Percentiles rank a stretch among this genome's conserved stretches.
phyloP scores from a whole-genome alignment of 2,113 vertebrate species.

The Ivindomyrus marchei region DNA sequence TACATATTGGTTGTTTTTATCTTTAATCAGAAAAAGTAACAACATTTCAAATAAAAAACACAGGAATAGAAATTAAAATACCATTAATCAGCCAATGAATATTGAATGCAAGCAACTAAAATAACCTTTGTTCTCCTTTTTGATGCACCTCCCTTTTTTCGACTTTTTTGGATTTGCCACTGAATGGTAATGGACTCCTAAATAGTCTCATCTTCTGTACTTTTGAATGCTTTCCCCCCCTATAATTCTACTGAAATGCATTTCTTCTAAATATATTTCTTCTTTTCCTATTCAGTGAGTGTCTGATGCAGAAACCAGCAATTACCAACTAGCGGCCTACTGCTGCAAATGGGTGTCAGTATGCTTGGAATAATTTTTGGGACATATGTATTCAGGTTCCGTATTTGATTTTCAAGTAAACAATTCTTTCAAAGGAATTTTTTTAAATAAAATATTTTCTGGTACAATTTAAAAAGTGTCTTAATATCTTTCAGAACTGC shows the following conservation, averaged over 20 bases:
- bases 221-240: background rate
- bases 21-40: background rate
- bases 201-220: background rate
- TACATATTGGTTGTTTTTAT: background rate
- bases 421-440: too few relatives aligned
- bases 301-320: constrained; percentile 14
- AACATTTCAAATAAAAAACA: background rate
- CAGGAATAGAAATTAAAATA: background rate
- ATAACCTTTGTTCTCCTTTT: background rate
- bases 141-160: background rate
- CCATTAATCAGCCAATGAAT: background rate
- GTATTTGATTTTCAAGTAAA: too few relatives aligned
- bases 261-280: background rate
- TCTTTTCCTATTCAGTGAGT: background rate
- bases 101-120: background rate
- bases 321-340: background rate
- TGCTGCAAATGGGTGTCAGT: background rate
- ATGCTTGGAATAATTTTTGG: constrained; percentile 8
- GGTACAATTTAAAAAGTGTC: too few relatives aligned
- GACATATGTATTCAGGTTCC: background rate
- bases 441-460: too few relatives aligned
- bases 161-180: background rate
- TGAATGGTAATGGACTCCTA: background rate
- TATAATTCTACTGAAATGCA: background rate
- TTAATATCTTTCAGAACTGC: too few relatives aligned